Evolutionary conservation across 2,797 vertebrate species (phyloP), one percentile per base, ranked within the genome.

Genomic region (Notoglanidium macrostoma): DNA sequence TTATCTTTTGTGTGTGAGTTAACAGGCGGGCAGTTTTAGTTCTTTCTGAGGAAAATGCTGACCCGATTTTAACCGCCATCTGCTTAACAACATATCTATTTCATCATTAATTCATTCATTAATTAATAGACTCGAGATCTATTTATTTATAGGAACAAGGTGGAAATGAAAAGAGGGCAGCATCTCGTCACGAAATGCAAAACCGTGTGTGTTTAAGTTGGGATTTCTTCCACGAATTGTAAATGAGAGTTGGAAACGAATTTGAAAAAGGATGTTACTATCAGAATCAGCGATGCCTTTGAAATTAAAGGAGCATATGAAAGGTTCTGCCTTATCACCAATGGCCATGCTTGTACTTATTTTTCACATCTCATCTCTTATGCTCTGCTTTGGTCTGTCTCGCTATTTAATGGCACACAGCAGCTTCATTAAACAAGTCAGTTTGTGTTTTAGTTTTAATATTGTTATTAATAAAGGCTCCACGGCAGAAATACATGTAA

Each of bases 271-370:
- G 92, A 94, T 93, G 92, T 93, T 92, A 89, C 92, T 93, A 91
- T 94, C 92, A 92, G 92, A 93, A 92, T 93, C 93, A 93, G 94
- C 92, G 83, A 90, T 93, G 92, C 92, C 93, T 94, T 95, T 95
- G 94, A 93, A 90, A 95, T 94, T 95, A 95, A 95, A 95, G 91
- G 92, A 93, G 93, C 94, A 88, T 92, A 94, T 92, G 92, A 93
- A 93, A 73, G 49, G 76, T 83, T 88, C 70, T 49, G 89, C 81
- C 86, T 89, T 65, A 74, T 85, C 63, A 77, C 81, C 29, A 83
- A 55, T 81, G 72, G 85, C 55, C 59, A 87, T 86, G 77, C 83
- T 89, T 89, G 83, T 72, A 35, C 21, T 54, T 86, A 46, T 85
- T 59, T 70, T 70, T 61, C 29, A 51, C 80, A 8, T 63, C 70